These are phyloP conservation scores for Gnathonemus longibarbis DNA, from an alignment of 2,113 vertebrate species.

Conservation along the genomic window DNA sequence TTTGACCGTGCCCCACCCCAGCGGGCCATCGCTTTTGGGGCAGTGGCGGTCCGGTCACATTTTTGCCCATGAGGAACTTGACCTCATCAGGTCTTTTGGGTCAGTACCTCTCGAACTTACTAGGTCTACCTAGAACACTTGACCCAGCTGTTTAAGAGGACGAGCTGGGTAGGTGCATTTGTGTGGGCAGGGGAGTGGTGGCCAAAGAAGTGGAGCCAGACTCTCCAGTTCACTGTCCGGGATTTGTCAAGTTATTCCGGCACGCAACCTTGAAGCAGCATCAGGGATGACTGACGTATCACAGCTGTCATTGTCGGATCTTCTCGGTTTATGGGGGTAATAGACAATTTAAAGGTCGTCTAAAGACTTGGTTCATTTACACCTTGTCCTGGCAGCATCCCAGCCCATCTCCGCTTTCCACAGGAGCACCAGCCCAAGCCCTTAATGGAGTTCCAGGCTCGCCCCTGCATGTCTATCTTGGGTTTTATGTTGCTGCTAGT, in stretches of 20 bases:
- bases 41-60: neutral
- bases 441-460: neutral
- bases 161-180: neutral
- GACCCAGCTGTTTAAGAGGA: neutral
- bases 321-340: neutral
- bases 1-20: neutral
- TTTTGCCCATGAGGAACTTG: neutral
- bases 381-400: neutral
- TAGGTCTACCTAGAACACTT: neutral
- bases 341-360: neutral
- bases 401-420: neutral
- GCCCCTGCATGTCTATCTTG: neutral
- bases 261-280: neutral
- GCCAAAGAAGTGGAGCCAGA: neutral
- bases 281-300: neutral
- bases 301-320: neutral
- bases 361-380: neutral
- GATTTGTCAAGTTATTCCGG: neutral
- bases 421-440: neutral
- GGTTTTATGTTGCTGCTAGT: neutral
- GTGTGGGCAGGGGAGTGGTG: neutral
- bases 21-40: neutral
- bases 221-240: neutral
- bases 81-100: neutral
- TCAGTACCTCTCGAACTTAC: neutral